Evolutionary conservation across 1,140 invertebrate genomes (phyloP).

Genomic region (Drosophila baimaii): DNA sequence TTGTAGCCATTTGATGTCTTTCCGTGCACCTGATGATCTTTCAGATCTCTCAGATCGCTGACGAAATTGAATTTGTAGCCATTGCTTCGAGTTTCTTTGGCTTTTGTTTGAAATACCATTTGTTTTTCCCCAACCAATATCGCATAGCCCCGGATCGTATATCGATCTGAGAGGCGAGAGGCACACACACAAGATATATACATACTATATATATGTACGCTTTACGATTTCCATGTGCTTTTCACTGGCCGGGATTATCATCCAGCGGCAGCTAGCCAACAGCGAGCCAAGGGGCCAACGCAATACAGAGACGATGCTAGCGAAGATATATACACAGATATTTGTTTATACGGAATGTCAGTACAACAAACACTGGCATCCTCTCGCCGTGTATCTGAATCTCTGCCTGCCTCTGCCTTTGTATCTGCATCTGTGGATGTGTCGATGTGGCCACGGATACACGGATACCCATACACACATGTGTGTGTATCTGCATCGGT

Average conservation of each 20-base stretch:
- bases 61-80: constrained; percentile 9
- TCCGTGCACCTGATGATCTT: constrained; percentile 17
- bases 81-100: constrained; percentile 1
- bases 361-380: constrained; percentile 61
- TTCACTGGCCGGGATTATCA: constrained; percentile 18
- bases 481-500: constrained; percentile 25
- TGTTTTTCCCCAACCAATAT: constrained; percentile 36
- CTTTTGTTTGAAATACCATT: constrained; percentile 15
- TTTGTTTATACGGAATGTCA: constrained; percentile 73
- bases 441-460: constrained; percentile 1
- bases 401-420: constrained; percentile 5
- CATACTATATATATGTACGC: neutral
- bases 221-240: constrained; percentile 62
- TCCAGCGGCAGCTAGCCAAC: constrained; percentile 10
- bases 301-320: constrained; percentile 25
- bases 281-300: constrained; percentile 49
- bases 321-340: constrained; percentile 43
- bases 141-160: constrained; percentile 47
- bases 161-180: constrained; percentile 34
- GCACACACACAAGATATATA: neutral
- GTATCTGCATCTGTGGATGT: constrained; percentile 28
- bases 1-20: constrained; percentile 5
- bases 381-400: constrained; percentile 26
- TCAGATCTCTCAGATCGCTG: neutral
- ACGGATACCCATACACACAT: neutral